These are phyloP conservation scores for Allygus modestus DNA, from an alignment of 2,888 invertebrate species.

Conservation along the genomic window DNA sequence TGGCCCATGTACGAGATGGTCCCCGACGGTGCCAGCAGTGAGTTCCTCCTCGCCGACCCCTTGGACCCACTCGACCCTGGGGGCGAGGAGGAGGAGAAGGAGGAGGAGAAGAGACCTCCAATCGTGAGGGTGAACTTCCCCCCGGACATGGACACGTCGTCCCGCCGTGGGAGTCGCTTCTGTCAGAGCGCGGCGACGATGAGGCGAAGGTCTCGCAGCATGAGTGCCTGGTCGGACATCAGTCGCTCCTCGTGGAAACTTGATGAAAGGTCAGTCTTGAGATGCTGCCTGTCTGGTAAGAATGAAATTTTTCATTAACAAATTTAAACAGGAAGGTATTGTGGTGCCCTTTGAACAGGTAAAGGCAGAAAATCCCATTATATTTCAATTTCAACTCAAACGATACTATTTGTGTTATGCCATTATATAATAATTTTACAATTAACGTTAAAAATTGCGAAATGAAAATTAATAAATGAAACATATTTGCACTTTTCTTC, in stretches of 20 bases:
- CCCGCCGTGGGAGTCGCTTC: slow-evolving; percentile 74
- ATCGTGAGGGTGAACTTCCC: slow-evolving; percentile 69
- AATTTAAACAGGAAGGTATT: no score
- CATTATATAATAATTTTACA: no score
- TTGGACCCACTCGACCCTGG: slow-evolving; percentile 67
- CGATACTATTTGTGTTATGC: no score
- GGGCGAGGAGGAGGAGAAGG: slow-evolving; percentile 75
- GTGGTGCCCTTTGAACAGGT: no score
- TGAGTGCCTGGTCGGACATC: slow-evolving; percentile 94
- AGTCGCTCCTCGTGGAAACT: slow-evolving; percentile 90
- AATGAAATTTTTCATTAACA: no score
- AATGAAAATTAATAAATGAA: no score
- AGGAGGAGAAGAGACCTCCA: slow-evolving; percentile 46
- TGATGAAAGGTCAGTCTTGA: slow-evolving; percentile 83
- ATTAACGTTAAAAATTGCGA: no score
- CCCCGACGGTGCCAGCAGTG: slow-evolving; percentile 69
- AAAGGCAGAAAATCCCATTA: no score
- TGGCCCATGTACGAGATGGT: slow-evolving; percentile 70
- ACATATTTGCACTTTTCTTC: no score
- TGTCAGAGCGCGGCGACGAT: slow-evolving; percentile 76
- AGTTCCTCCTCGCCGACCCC: slow-evolving; percentile 67
- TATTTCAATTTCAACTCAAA: no score
- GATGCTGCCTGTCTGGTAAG: no score
- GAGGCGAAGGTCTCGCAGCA: slow-evolving; percentile 79
- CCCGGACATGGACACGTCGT: slow-evolving; percentile 68